A percentile compares a stretch with the other conserved stretches of the same genome.
Evolutionary conservation across 2,113 vertebrate genomes (phyloP).

Genomic region (Junco hyemalis): DNA sequence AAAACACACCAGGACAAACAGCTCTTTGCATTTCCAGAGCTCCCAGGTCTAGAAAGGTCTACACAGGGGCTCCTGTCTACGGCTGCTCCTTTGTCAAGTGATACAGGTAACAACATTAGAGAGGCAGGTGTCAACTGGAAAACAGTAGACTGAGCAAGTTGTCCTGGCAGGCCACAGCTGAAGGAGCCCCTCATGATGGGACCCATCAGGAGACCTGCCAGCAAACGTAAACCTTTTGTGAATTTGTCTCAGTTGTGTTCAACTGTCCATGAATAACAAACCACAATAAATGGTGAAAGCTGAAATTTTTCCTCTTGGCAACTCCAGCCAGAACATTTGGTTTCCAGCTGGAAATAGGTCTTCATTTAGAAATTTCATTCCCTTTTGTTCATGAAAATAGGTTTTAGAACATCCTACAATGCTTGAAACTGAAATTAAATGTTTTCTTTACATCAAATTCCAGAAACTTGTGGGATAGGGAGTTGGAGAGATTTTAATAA

Average conservation of each 20-base stretch:
- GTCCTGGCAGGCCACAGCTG: background rate
- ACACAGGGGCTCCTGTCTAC: background rate
- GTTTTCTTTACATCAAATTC: constrained; percentile 53
- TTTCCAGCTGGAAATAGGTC: constrained; percentile 55
- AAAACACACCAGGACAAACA: background rate
- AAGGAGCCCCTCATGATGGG: background rate
- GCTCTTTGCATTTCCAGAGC: background rate
- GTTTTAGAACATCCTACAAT: background rate
- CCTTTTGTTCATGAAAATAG: constrained; percentile 45
- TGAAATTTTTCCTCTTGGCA: constrained; percentile 37
- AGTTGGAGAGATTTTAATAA: constrained; percentile 1
- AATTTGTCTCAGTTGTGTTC: constrained; percentile 15
- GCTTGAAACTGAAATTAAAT: constrained; percentile 19
- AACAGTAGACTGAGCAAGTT: background rate
- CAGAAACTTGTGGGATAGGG: background rate
- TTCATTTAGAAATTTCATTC: constrained; percentile 40
- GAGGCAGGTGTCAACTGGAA: background rate
- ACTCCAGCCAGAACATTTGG: constrained; percentile 44
- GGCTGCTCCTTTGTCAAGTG: background rate
- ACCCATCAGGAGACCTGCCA: constrained; percentile 11
- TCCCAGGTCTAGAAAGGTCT: background rate
- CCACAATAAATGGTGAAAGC: constrained; percentile 51
- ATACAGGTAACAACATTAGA: background rate
- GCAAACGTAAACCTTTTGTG: background rate
- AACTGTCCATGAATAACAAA: constrained; percentile 60